Evolutionary conservation across 2,888 invertebrate species (phyloP), one percentile per base, ranked within the genome.

Genomic region (Notodonta ziczac): DNA sequence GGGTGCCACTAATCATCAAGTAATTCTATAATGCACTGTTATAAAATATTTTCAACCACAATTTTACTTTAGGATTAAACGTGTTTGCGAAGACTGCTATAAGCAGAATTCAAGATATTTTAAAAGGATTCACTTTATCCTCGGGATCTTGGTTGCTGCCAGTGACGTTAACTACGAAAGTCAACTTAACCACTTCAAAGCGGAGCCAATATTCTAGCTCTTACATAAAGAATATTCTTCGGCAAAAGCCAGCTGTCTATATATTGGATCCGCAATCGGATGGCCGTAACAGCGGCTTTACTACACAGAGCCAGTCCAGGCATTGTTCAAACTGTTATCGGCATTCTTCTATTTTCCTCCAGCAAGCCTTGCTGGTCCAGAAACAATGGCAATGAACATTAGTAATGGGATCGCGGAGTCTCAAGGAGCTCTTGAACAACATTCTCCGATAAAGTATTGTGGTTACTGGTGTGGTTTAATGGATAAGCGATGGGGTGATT

Each of bases 331-430:
- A 57, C 40, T 58, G 65, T 73, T 75, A 77, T 74, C 73, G 73
- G 52, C 24, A 59, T 63, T 73, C 65, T 70, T 83, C 69, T 76
- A 75, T 78, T 80, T 78, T 78, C 76, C 70, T 71, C 67, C 62
- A 65, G 61, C 70, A 71, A 61, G 72, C 73, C 68, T 74, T 73
- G 80, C 65, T 79, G 77, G 67, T 65, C 70, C 69, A 67, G 77
- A 83, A 85, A 86, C 86, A 86, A 86, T 82, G 69, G 80, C 72
- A 69, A 63, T 70, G 78, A 76, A 80, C 83, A 81, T 84, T 80
- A 81, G 78, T 82, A 82, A 81, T 80, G 73, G 82, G 73, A 79
- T 78, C 73, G 68, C 62, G 69, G 65, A 69, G 82, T 80, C 83
- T 86, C 79, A 63, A 81, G 75, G 68, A 76, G 69, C 78, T 72